Percentiles rank a stretch among this genome's conserved stretches.
Conservation (phyloP, 2,113 vertebrate species). For the Antechinus stuartii region DNA sequence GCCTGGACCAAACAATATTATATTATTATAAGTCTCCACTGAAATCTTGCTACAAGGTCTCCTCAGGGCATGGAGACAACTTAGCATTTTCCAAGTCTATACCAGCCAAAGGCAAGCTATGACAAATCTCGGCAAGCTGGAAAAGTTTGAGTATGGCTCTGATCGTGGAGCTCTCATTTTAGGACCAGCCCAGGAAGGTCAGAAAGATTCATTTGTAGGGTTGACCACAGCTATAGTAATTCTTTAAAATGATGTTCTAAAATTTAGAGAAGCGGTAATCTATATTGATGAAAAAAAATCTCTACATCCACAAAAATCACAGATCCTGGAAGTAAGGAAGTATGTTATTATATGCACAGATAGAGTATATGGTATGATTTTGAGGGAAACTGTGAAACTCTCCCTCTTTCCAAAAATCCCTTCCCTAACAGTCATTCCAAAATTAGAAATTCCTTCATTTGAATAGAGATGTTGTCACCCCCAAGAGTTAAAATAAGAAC, state of each 20-base stretch:
- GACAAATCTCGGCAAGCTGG: not conserved
- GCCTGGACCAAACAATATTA: not conserved
- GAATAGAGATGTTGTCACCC: slow-evolving; percentile 56
- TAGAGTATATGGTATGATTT: slow-evolving; percentile 33
- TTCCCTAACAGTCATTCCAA: slow-evolving; percentile 56
- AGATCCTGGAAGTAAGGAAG: not conserved
- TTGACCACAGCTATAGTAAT: not conserved
- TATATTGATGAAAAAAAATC: not conserved
- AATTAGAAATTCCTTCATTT: not conserved
- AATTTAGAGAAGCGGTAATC: not conserved
- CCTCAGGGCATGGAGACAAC: not conserved
- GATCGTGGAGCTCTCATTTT: not conserved
- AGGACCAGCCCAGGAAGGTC: not conserved
- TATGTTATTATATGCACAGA: not conserved
- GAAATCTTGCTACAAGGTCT: not conserved
- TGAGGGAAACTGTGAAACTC: slow-evolving; percentile 74
- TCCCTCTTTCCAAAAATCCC: slow-evolving; percentile 67
- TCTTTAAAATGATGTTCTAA: not conserved
- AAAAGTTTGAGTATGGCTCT: not conserved
- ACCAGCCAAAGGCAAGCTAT: not conserved
- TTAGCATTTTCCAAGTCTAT: not conserved
- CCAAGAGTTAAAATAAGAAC: slow-evolving; percentile 64
- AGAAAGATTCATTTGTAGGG: not conserved
- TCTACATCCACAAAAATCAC: not conserved
- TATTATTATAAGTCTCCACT: not conserved